Evolutionary conservation across 2,888 invertebrate species (phyloP), one percentile per base, ranked within the genome.

Genomic region (Eilema caniola): DNA sequence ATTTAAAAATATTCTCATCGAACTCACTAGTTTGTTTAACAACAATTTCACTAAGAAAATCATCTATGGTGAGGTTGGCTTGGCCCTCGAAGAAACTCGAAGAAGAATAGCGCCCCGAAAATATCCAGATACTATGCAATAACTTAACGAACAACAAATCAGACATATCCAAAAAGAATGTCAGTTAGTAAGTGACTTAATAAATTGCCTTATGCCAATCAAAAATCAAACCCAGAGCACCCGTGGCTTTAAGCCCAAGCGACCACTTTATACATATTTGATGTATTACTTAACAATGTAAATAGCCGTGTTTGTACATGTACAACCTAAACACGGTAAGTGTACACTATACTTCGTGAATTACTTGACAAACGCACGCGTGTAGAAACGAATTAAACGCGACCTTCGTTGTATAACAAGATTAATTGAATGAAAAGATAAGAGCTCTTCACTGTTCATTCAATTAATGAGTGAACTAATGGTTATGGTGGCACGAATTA

Each of bases 351-450:
- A 60, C 59, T 28, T 59, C 16, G 16, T 23, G 70, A 71, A 75
- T 82, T 78, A 75, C 71, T 73, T 65, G 70, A 41, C 71, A 73
- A 80, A 78, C 61, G 72, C 63, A 73, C 66, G 71, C 70, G 74
- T 72, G 81, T 80, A 82, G 82, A 79, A 83, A 83, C 73, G 77
- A 84, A 85, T 85, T 84, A 82, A 79, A 80, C 66, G 72, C 78
- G 79, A 76, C 82, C 83, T 84, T 79, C 80, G 80, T 84, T 73
- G 78, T 83, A 83, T 80, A 81, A 79, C 78, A 80, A 81, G 81
- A 79, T 84, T 89, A 89, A 90, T 91, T 88, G 87, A 90, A 88
- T 86, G 87, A 86, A 83, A 86, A 82, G 84, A 85, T 86, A 84
- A 79, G 72, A 73, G 67, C 62, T 72, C 79, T 73, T 83, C 82